These are phyloP conservation scores for Alloscopus bannaensis DNA, from an alignment of 2,888 invertebrate species.

Conservation along the genomic window DNA sequence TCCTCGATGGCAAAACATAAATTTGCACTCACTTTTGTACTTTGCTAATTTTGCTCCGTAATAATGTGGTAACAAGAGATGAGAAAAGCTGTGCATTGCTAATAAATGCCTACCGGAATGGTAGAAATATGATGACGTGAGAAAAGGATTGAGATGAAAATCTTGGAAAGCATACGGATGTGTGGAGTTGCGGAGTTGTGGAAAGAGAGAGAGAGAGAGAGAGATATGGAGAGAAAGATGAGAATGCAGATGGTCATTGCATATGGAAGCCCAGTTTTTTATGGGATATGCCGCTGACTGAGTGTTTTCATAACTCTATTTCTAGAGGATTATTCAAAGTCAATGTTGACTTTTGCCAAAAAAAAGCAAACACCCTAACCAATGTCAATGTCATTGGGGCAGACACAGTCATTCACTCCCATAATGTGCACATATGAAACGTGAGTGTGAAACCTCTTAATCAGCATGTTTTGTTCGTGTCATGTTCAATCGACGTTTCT, in stretches of 20 bases:
- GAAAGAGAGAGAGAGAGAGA: no score
- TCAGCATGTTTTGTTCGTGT: no score
- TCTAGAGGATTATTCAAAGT: background rate
- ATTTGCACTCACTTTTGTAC: slow-evolving; percentile 32
- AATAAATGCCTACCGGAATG: no score
- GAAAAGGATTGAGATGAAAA: slow-evolving; percentile 40
- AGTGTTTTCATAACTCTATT: background rate
- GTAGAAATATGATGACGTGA: slow-evolving; percentile 46
- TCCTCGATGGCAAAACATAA: slow-evolving; percentile 22
- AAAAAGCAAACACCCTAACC: slow-evolving; percentile 45
- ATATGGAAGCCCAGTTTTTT: no score
- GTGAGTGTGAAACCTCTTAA: no score
- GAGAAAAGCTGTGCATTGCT: no score
- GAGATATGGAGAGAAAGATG: slow-evolving; percentile 9
- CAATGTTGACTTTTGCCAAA: slow-evolving; percentile 19
- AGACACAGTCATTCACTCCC: no score
- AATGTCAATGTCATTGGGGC: slow-evolving; percentile 62
- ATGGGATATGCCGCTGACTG: no score
- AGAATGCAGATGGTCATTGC: background rate
- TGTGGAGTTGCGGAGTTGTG: no score
- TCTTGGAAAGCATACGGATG: no score
- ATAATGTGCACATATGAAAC: no score
- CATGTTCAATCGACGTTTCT: no score
- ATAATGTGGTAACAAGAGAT: background rate
- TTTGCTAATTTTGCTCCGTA: slow-evolving; percentile 37